Evolutionary conservation across 2,888 invertebrate species (phyloP), one percentile per base, ranked within the genome.

Genomic region (Mactromeris polynyma): DNA sequence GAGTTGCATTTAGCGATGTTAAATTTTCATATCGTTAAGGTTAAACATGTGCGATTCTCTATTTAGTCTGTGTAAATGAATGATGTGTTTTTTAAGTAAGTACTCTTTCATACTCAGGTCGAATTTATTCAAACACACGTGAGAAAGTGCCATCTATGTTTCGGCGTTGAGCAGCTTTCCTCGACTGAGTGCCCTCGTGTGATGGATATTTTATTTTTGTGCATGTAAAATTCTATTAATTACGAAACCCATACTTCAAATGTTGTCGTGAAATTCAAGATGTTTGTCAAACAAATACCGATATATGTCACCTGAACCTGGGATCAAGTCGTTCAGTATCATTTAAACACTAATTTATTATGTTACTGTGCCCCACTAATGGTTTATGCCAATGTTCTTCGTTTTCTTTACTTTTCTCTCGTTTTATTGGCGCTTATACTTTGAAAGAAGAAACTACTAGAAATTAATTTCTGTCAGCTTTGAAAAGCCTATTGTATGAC

Each of bases 401-500:
- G 54, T 78, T 84, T 77, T 46, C 40, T 40, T 84, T 33, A 46
- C 36, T 54, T 77, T 54, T 1, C 31, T 58, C 46, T 33, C 77
- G 78, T 77, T 78, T 46, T 84, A 77, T 84, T 36, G 78, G 64
- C 80, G 85, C 85, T 58, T 33, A 58, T 21, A 38, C 85, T 80
- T 80, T 87, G 87, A 79, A 82, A 87, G 51, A 73, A 42, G 83
- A 84, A 84, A 87, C 83, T 80, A n/a, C 73, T 26, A 33, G 64
- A 81, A 82, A 88, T 88, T 85, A 88, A 88, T 88, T 85, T 85
- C 85, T 88, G 88, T 82, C 88, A 88, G 33, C 46, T 40, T 31
- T 88, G 88, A 88, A 81, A 85, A 78, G 81, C 78, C 42, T 46
- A 69, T 88, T 88, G 78, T 85, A 51, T 58, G 69, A 64, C 64